Evolutionary conservation across 1,140 invertebrate species (phyloP), one percentile per base, ranked within the genome.

Genomic region (Drosophila carrolli): DNA sequence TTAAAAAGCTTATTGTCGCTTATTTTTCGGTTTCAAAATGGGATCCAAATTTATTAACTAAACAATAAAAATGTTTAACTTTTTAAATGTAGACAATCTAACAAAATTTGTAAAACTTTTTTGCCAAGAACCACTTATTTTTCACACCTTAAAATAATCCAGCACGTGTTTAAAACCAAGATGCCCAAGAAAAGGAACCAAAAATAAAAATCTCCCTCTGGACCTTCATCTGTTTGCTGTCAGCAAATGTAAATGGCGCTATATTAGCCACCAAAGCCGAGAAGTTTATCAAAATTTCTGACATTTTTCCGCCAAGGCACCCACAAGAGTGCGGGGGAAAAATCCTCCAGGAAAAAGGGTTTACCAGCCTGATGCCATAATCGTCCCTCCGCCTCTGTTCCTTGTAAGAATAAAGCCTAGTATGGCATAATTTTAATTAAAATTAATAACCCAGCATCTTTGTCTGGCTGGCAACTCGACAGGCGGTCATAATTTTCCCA

Each of bases 351-450:
- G 41, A 4, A 65, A 73, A 62, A 62, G 60, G 72, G 58, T 70
- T 75, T 54, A 5, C 9, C 55, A 44, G 23, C 50, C 10, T 57
- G 59, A 66, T 70, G 66, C 58, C 62, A 68, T 66, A 84, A 76
- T 79, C 81, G 73, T 55, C 23, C 23, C 23, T 57, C 59, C 60
- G 41, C 48, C 58, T 44, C 29, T 44, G 14, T 37, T 23, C n/a
- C n/a, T 40, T 41, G 66, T 23, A 38, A 27, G 55, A 76, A 54
- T 46, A 70, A 53, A 67, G 76, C 79, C 71, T 77, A 74, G 75
- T 79, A 72, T 82, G 84, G 72, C 76, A 83, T 89, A 89, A 88
- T 89, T 88, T 88, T 88, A 88, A 88, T 88, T 88, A 88, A 88
- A 88, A 88, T 88, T 88, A 88, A 88, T 88, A 88, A 83, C 83